Percentiles rank a stretch among this genome's conserved stretches.
Conservation (phyloP, 1,140 invertebrate species). For the Steinernema khuongi region DNA sequence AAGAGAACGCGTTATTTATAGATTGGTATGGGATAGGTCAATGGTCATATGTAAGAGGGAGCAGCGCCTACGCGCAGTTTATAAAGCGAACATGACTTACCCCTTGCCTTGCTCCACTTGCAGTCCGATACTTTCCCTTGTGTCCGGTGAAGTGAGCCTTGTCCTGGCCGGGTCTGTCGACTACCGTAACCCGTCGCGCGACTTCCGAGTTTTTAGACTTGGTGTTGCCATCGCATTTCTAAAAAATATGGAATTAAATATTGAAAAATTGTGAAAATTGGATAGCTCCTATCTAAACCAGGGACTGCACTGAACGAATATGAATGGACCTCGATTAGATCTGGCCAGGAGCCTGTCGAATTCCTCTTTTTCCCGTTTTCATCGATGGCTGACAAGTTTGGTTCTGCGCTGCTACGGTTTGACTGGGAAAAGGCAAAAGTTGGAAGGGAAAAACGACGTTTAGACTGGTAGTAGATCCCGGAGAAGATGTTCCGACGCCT, state of each 20-base stretch:
- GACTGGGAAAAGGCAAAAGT: not conserved
- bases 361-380: not conserved
- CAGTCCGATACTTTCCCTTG: not conserved
- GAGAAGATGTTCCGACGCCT: not conserved
- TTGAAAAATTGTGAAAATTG: no score
- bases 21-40: not conserved
- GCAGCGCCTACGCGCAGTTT: not conserved
- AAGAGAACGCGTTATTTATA: no score
- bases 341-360: not conserved
- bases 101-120: conserved; percentile 1
- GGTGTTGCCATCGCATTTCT: not conserved
- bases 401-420: not conserved
- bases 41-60: not conserved
- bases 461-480: not conserved
- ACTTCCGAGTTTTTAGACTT: not conserved
- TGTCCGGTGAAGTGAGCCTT: conserved; percentile 4
- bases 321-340: conserved; percentile 2
- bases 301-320: no score
- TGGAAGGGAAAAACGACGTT: not conserved
- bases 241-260: not conserved
- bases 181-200: not conserved
- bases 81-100: not conserved
- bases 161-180: not conserved
- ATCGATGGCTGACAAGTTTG: not conserved
- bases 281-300: no score